phyloP scores from a whole-genome alignment of 2,113 vertebrate genomes.

The Camarhynchus parvulus region DNA sequence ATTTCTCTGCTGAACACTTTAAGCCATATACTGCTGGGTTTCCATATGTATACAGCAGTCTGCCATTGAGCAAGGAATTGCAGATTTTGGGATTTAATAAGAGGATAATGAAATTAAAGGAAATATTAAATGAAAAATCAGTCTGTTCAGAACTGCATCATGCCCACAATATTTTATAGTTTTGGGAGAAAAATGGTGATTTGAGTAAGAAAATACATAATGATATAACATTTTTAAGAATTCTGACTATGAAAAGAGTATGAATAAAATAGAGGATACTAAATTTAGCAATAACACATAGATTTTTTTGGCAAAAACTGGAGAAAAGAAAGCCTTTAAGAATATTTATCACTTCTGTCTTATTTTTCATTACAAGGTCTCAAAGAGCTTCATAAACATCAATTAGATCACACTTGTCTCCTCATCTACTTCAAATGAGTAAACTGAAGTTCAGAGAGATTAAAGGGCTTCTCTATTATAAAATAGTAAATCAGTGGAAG shows the following conservation, averaged over 20 bases:
- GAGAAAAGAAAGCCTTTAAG: not conserved
- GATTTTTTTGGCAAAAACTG: not conserved
- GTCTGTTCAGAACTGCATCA: not conserved
- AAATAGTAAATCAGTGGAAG: not conserved
- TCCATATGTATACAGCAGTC: not conserved
- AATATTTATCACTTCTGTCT: not conserved
- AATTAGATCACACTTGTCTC: not conserved
- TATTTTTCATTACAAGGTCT: not conserved
- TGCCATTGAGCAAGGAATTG: not conserved
- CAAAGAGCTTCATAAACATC: not conserved
- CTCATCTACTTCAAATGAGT: not conserved
- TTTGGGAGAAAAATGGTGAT: not conserved
- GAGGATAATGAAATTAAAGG: not conserved
- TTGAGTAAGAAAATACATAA: not conserved
- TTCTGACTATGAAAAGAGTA: not conserved
- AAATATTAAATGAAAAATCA: not conserved
- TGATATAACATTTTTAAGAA: not conserved
- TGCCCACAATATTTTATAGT: not conserved
- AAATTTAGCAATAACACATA: not conserved
- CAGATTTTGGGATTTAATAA: not conserved
- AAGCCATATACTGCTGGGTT: not conserved
- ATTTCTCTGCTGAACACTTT: not conserved
- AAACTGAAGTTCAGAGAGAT: slow-evolving; percentile 8
- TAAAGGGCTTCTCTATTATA: not conserved
- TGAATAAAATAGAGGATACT: not conserved